A percentile compares a stretch with the other conserved stretches of the same genome.
Evolutionary conservation across 2,113 vertebrate species (phyloP).

Genomic region (Macrotis lagotis): DNA sequence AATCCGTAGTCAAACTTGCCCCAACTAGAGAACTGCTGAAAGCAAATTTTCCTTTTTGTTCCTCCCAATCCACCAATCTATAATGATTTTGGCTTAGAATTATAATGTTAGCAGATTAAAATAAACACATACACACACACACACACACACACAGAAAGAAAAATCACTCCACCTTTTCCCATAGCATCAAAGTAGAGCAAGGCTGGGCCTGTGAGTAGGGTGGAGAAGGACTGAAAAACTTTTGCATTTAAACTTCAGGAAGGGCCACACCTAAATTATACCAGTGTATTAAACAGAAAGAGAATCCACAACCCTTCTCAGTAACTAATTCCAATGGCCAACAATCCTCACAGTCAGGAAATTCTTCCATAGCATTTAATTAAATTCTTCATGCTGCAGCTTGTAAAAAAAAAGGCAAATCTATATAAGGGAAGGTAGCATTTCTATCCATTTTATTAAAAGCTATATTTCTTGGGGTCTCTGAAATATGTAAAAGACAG

Average conservation of each 20-base stretch:
- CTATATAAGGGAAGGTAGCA: neutral
- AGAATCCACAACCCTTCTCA: neutral
- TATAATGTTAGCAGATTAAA: slow-evolving; percentile 23
- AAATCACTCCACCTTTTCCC: slow-evolving; percentile 26
- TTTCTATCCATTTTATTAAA: neutral
- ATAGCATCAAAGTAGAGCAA: neutral
- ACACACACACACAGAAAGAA: no score
- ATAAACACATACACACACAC: neutral
- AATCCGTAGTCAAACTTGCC: slow-evolving; percentile 44
- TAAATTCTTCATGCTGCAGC: slow-evolving; percentile 16
- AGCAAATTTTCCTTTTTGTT: slow-evolving; percentile 27
- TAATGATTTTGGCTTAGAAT: slow-evolving; percentile 31
- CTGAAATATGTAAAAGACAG: slow-evolving; percentile 23
- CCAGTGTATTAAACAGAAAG: slow-evolving; percentile 9
- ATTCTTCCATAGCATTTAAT: slow-evolving; percentile 1
- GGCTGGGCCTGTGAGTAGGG: neutral
- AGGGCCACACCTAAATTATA: neutral
- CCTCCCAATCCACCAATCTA: slow-evolving; percentile 1
- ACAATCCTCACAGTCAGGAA: slow-evolving; percentile 20
- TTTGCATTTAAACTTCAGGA: slow-evolving; percentile 6
- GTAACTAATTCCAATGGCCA: neutral
- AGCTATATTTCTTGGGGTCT: slow-evolving; percentile 32
- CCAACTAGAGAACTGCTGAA: slow-evolving; percentile 43
- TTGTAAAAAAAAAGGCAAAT: slow-evolving; percentile 32
- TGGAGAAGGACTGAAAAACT: neutral